phyloP scores from a whole-genome alignment of 1,140 invertebrate genomes.

The Sarcophaga bullata region DNA sequence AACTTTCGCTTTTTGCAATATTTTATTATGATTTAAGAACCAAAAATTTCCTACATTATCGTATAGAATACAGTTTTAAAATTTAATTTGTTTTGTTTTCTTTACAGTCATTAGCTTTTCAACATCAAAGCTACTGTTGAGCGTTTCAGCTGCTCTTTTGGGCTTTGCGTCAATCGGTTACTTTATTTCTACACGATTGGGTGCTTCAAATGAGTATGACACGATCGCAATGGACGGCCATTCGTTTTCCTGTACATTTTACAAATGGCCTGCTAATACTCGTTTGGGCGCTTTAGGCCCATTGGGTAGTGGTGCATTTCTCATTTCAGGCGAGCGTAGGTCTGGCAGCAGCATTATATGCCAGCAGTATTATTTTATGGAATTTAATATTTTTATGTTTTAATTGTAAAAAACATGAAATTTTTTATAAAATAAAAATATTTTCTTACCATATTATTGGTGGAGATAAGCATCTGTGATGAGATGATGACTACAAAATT shows the following conservation, averaged over 20 bases:
- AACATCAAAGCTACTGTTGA: slow-evolving; percentile 60
- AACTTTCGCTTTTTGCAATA: too few species aligned
- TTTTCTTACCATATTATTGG: background rate
- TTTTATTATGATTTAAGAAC: background rate
- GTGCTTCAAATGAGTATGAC: slow-evolving; percentile 62
- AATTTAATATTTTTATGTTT: slow-evolving; percentile 61
- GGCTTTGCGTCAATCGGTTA: slow-evolving; percentile 64
- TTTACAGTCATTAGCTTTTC: slow-evolving; percentile 61
- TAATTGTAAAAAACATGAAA: slow-evolving; percentile 49
- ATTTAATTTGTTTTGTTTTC: background rate
- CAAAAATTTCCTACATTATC: too few species aligned
- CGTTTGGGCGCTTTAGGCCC: slow-evolving; percentile 60
- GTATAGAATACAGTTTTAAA: too few species aligned
- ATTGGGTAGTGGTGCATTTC: slow-evolving; percentile 59
- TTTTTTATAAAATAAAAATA: background rate
- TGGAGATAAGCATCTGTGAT: too few species aligned
- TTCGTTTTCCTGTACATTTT: slow-evolving; percentile 58
- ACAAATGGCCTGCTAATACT: slow-evolving; percentile 61
- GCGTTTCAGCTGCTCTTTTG: slow-evolving; percentile 60
- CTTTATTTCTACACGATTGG: slow-evolving; percentile 61
- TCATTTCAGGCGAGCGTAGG: slow-evolving; percentile 60
- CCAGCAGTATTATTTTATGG: slow-evolving; percentile 55
- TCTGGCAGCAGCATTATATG: slow-evolving; percentile 55
- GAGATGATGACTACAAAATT: too few species aligned
- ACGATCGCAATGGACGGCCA: slow-evolving; percentile 60